Base-by-base conservation (phyloP, 1,140 invertebrate genomes). In the Pantala flavescens region DNA sequence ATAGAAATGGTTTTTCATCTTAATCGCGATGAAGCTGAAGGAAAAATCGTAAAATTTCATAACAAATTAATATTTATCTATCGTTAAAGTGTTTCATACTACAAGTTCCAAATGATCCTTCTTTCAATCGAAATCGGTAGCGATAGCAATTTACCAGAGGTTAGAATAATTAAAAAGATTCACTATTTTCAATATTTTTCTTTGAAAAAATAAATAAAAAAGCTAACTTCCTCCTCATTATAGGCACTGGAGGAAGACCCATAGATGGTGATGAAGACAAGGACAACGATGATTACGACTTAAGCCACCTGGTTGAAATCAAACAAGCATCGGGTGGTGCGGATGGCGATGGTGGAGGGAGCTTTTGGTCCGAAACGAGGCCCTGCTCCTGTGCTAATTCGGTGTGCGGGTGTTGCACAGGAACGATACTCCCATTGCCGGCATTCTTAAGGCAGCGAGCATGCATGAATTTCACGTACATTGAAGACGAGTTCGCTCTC, bases 381-480 rank as follows among this genome's bases (percentile, higher is more conserved):
- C 72, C 72, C 21, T 73, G 72, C 19, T 36, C 24, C 36, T 73
- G 72, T 24, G 72, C 23, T 0, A 42, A 73, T 21, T 12, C n/a
- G 3, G 9, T 24, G 36, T 73, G 72, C 19, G 72, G 72, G 3
- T 73, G 72, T 24, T 73, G 72, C 72, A 73, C 72, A n/a, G 72
- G 72, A n/a, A 36, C 7, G 19, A 12, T 73, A 10, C 19, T 73
- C 24, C 42, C 72, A 3, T 42, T 36, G 19, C 28, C 42, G 1
- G 72, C n/a, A 5, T 63, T 16, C 16, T 12, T 63, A 21, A 63
- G 49, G n/a, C 49, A 16, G 49, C 3, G 49, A 12, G n/a, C n/a
- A 21, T 91, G 89, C 78, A 84, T 86, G n/a, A 86, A 86, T 74
- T 81, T 90, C 19, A 86, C 84, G 0, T 88, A 87, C 72, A 82